Percentiles rank a stretch among this genome's conserved stretches.
phyloP scores from a whole-genome alignment of 2,888 invertebrate species.

The Falcaria lacertinaria region DNA sequence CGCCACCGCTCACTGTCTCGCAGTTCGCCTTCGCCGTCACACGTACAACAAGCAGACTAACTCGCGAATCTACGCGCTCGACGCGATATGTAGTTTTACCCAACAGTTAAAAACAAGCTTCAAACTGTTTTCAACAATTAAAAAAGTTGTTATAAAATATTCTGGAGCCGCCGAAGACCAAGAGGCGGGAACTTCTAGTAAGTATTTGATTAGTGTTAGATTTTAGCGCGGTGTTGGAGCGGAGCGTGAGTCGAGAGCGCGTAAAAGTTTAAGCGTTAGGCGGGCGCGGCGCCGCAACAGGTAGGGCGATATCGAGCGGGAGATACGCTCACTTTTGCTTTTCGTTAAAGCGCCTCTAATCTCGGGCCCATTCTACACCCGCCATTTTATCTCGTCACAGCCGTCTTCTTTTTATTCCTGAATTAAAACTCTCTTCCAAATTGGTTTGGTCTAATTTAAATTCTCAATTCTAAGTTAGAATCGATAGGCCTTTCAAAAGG shows the following conservation, averaged over 20 bases:
- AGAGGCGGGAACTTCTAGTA: constrained; percentile 47
- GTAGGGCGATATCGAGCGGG: constrained; percentile 61
- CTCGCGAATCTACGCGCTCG: constrained; percentile 36
- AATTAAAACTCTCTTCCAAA: not conserved
- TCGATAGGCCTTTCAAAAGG: too few relatives aligned
- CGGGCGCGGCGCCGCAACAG: constrained; percentile 62
- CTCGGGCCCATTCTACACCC: constrained; percentile 39
- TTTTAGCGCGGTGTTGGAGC: constrained; percentile 16
- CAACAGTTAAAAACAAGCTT: constrained; percentile 38
- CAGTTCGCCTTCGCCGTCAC: constrained; percentile 33
- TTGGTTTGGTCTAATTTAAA: not conserved
- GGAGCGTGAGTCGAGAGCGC: constrained; percentile 37
- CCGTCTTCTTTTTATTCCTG: not conserved
- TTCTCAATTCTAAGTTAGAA: too few relatives aligned
- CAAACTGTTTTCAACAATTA: constrained; percentile 57
- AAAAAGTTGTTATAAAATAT: constrained; percentile 52
- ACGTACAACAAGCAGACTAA: constrained; percentile 33
- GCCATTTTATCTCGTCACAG: constrained; percentile 49
- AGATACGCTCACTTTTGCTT: constrained; percentile 52
- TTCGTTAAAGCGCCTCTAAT: constrained; percentile 47
- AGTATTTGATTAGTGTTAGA: constrained; percentile 32
- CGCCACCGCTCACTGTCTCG: constrained; percentile 36
- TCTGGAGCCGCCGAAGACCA: constrained; percentile 36
- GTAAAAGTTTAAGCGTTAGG: constrained; percentile 55
- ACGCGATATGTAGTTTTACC: constrained; percentile 44